phyloP scores from a whole-genome alignment of 1,140 invertebrate species.

The Drosophila tristis region DNA sequence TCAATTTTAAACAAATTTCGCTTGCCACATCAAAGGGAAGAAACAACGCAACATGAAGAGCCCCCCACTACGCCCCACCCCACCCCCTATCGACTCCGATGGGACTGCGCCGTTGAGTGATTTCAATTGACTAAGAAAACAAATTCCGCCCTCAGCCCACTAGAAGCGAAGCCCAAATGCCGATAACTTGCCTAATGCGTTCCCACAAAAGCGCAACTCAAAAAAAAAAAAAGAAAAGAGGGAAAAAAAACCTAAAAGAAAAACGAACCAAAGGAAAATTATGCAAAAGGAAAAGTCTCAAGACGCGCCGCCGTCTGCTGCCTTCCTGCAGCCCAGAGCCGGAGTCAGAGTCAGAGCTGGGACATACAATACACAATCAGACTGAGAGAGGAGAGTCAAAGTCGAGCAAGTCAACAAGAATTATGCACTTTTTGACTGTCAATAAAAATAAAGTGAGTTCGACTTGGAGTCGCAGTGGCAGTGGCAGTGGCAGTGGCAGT shows the following conservation, averaged over 20 bases:
- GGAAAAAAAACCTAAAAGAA: slow-evolving; percentile 38
- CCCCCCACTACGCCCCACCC: neutral
- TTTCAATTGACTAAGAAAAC: slow-evolving; percentile 83
- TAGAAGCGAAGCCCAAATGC: neutral
- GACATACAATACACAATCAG: slow-evolving; percentile 26
- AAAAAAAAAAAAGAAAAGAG: slow-evolving; percentile 6
- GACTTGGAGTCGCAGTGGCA: slow-evolving; percentile 44
- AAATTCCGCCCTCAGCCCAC: slow-evolving; percentile 49
- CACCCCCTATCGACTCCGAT: slow-evolving; percentile 10
- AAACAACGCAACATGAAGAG: slow-evolving; percentile 64
- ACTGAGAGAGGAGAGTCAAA: slow-evolving; percentile 25
- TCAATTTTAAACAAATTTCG: slow-evolving; percentile 63
- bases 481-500: slow-evolving; percentile 21
- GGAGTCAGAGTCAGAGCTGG: no score
- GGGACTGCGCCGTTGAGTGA: slow-evolving; percentile 69
- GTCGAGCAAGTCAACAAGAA: slow-evolving; percentile 77
- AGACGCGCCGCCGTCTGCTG: slow-evolving; percentile 36
- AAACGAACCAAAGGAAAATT: slow-evolving; percentile 35
- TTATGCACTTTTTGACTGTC: slow-evolving; percentile 81
- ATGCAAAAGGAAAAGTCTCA: slow-evolving; percentile 68
- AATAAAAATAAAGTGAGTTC: slow-evolving; percentile 82
- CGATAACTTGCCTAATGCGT: slow-evolving; percentile 63
- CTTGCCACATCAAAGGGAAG: slow-evolving; percentile 74
- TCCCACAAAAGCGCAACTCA: slow-evolving; percentile 74
- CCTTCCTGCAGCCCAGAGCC: neutral